Percentiles rank a stretch among this genome's conserved stretches.
phyloP scores from a whole-genome alignment of 2,113 vertebrate genomes.

The Carollia perspicillata region DNA sequence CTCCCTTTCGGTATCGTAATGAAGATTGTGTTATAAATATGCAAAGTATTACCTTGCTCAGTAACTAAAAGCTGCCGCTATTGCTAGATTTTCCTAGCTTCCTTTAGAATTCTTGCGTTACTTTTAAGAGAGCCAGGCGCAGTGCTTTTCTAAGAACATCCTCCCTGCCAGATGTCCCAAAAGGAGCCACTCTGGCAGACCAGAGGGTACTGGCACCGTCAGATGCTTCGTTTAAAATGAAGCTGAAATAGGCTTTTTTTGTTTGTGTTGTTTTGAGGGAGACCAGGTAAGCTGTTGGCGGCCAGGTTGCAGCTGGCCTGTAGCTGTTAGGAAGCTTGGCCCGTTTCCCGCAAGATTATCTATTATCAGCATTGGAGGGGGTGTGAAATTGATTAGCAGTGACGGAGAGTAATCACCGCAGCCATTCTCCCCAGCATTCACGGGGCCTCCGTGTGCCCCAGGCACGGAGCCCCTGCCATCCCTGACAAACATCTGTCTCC shows the following conservation, averaged over 20 bases:
- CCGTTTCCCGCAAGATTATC: slow-evolving; percentile 73
- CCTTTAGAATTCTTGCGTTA: not conserved
- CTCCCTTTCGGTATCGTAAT: not conserved
- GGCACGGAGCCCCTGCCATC: slow-evolving; percentile 59
- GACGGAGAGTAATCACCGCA: slow-evolving; percentile 74
- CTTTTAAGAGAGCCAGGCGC: not conserved
- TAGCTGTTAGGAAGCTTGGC: slow-evolving; percentile 73
- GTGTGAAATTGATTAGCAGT: slow-evolving; percentile 79
- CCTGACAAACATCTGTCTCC: slow-evolving; percentile 79
- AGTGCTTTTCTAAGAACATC: not conserved
- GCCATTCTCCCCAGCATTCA: slow-evolving; percentile 53
- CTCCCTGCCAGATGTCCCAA: slow-evolving; percentile 29
- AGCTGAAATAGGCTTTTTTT: slow-evolving; percentile 43
- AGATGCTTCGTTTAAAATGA: slow-evolving; percentile 59
- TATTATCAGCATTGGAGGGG: slow-evolving; percentile 71
- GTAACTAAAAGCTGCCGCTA: not conserved
- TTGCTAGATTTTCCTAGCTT: not conserved
- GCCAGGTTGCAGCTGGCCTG: slow-evolving; percentile 65
- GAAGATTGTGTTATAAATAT: not conserved
- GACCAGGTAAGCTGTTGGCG: slow-evolving; percentile 39
- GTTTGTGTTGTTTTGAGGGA: not conserved
- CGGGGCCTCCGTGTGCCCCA: slow-evolving; percentile 35
- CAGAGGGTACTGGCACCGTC: not conserved
- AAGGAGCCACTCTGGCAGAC: slow-evolving; percentile 37
- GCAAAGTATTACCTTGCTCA: not conserved